Evolutionary conservation across 2,113 vertebrate genomes (phyloP).

Genomic region (Meles meles): DNA sequence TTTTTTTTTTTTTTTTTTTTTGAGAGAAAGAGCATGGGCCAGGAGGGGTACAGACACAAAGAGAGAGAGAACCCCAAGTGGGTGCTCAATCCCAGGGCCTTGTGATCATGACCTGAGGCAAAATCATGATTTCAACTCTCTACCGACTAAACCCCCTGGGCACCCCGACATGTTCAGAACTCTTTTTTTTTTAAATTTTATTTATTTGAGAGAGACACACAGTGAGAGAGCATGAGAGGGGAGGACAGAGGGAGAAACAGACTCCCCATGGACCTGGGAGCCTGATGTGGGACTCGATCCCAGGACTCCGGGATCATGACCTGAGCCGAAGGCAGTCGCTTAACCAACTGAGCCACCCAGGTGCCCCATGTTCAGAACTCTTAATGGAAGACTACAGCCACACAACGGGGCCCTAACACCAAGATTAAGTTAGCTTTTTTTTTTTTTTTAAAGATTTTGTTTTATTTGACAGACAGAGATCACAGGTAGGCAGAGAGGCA

Average conservation of each 20-base stretch:
- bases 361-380: background rate
- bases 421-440: background rate
- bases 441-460: no score
- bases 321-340: no score
- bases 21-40: background rate
- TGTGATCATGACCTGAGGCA: background rate
- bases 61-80: background rate
- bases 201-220: no score
- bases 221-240: no score
- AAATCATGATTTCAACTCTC: background rate
- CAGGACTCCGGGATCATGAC: no score
- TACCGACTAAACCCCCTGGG: background rate
- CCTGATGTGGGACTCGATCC: no score
- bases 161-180: background rate
- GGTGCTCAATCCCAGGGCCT: background rate
- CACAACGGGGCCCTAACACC: background rate
- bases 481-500: no score
- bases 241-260: no score
- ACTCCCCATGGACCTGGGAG: no score
- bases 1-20: background rate
- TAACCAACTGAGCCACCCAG: no score
- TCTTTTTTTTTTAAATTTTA: no score
- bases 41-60: background rate
- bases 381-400: background rate
- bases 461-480: no score